Conservation (phyloP, 2,113 vertebrate species). For the Sapajus apella region DNA sequence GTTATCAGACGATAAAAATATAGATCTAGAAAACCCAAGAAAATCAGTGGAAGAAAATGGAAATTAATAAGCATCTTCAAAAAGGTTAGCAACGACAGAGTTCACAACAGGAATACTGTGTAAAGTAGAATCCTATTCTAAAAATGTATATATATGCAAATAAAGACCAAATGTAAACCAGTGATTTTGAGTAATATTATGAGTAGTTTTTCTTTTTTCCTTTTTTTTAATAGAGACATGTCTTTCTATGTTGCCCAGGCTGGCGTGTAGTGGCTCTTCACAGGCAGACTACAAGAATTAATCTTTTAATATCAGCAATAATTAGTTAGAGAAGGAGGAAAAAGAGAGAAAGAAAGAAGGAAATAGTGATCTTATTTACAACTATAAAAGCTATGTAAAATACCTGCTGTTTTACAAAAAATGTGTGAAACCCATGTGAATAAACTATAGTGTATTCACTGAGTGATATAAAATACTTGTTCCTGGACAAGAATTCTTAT, state of each 20-base stretch:
- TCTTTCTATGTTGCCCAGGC: neutral
- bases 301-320: neutral
- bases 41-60: neutral
- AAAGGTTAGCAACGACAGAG: neutral
- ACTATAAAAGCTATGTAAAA: conserved; percentile 30
- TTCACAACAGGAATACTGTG: neutral
- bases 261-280: neutral
- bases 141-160: conserved; percentile 30
- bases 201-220: neutral
- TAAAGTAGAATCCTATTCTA: neutral
- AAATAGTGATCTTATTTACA: neutral
- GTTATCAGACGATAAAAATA: neutral
- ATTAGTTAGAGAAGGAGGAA: neutral
- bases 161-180: neutral
- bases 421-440: neutral
- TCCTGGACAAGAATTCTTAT: neutral
- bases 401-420: neutral
- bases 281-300: neutral
- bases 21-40: neutral
- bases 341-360: neutral
- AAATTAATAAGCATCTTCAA: neutral
- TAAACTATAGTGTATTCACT: neutral
- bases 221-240: neutral
- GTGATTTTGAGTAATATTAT: neutral
- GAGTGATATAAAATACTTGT: neutral